Percentiles rank a stretch among this genome's conserved stretches.
These are phyloP conservation scores for Apamea crenata DNA, from an alignment of 2,888 invertebrate species.

Conservation along the genomic window DNA sequence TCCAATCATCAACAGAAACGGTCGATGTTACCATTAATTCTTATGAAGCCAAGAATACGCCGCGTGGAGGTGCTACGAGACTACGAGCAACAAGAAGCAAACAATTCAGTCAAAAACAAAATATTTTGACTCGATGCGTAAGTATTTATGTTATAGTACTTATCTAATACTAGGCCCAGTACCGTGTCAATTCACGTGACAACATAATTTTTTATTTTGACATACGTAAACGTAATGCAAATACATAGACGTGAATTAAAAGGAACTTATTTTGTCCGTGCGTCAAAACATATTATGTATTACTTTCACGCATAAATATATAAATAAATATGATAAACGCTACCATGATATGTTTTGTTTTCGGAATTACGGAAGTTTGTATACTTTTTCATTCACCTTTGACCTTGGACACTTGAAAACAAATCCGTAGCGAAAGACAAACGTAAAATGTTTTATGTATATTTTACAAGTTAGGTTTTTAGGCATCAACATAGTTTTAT, in stretches of 20 bases:
- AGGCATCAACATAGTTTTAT: background rate
- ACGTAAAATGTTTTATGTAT: background rate
- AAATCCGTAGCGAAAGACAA: constrained; percentile 21
- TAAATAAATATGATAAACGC: background rate
- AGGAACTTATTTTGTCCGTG: constrained; percentile 8
- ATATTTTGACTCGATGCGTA: constrained; percentile 23
- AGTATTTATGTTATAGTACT: constrained; percentile 36
- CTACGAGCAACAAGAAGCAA: constrained; percentile 10
- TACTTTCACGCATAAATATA: background rate
- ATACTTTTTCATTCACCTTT: constrained; percentile 36
- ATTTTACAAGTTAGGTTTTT: constrained; percentile 10
- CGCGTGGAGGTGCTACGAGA: constrained; percentile 35
- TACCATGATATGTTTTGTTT: constrained; percentile 16
- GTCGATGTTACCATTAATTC: constrained; percentile 2
- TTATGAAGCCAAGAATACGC: background rate
- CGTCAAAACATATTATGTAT: background rate
- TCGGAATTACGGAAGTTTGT: constrained; percentile 29
- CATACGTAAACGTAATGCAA: constrained; percentile 16
- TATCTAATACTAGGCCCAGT: constrained; percentile 17
- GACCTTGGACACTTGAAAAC: constrained; percentile 33
- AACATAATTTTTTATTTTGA: constrained; percentile 55
- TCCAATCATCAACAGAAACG: constrained; percentile 1
- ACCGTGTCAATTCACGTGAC: constrained; percentile 55
- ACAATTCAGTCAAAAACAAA: constrained; percentile 22
- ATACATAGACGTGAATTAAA: constrained; percentile 11